Percentiles rank a stretch among this genome's conserved stretches.
Evolutionary conservation across 2,113 vertebrate genomes (phyloP).

Genomic region (Raja brachyura): DNA sequence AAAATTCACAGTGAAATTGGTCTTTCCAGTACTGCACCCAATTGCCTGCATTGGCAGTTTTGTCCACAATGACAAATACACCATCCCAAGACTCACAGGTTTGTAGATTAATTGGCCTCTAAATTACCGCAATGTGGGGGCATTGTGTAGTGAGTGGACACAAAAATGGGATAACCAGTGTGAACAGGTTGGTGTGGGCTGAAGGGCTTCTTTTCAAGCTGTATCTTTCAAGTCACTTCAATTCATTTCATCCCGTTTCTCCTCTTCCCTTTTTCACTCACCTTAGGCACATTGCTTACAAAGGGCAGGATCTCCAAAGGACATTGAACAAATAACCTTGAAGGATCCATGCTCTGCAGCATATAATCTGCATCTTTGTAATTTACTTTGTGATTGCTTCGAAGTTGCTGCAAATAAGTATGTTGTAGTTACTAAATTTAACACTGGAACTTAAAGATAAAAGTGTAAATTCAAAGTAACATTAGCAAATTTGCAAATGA

Average conservation of each 20-base stretch:
- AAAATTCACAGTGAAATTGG: background rate
- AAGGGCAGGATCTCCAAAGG: background rate
- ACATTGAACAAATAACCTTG: background rate
- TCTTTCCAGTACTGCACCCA: background rate
- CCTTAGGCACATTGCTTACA: too few relatives aligned
- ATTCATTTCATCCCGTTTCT: background rate
- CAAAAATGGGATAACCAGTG: too few relatives aligned
- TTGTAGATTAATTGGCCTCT: too few relatives aligned
- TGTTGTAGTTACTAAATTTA: conserved; percentile 8
- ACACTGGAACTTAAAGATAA: background rate
- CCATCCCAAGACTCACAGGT: too few relatives aligned
- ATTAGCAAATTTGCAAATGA: too few relatives aligned
- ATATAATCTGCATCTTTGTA: background rate
- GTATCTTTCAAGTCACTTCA: too few relatives aligned
- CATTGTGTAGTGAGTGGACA: too few relatives aligned
- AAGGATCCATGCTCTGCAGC: background rate
- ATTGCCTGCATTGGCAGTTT: background rate
- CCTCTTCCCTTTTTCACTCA: too few relatives aligned
- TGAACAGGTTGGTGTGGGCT: too few relatives aligned
- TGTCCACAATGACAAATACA: background rate
- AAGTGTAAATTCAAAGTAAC: background rate
- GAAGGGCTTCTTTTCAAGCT: too few relatives aligned
- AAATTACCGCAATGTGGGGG: too few relatives aligned
- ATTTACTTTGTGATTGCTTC: background rate
- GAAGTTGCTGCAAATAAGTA: background rate